Base-by-base conservation (phyloP, 2,113 vertebrate species). In the Synchiropus splendidus region DNA sequence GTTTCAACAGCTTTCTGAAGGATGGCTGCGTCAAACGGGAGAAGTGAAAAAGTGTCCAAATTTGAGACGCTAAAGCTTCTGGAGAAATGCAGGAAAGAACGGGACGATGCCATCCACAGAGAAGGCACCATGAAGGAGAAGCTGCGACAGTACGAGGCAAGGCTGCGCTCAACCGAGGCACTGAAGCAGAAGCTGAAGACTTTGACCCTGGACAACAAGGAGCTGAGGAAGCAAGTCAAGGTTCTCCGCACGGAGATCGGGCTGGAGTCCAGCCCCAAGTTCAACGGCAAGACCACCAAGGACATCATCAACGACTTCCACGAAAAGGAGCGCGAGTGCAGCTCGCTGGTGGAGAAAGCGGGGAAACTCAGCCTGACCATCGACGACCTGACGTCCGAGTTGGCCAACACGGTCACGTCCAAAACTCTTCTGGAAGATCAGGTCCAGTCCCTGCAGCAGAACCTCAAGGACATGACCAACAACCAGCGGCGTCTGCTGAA, bases 401-500 rank as follows among this genome's bases (percentile, higher is more conserved):
- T 89, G 63, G 80, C 79, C 10, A 85, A 81, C 15, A 66, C 72
- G 0, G 78, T 81, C 39, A 81, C 82, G 6, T 83, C 82, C 4
- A 87, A 86, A 51, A 78, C 77, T 18, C 74, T 84, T 8, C 36
- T 88, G 27, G 81, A 88, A 38, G 85, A 85, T 27, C 76, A 85
- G 34, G 77, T 89, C 6, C 63, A 74, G 43, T 78, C 78, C 0
- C 37, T 86, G 32, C 81, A 88, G 44, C 79, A 79, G 44, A 85
- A 86, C 49, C 77, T 88, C 17, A 85, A 82, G 49, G 83, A 86
- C 12, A 85, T 89, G 79, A 83, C 81, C 2, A 83, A 82, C 41
- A 87, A 87, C 39, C 85, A 87, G 37, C 67, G 80, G 0, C 82
- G 83, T 15, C 57, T 86, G 18, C 55, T 86, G 9, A 85, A 85